Evolutionary conservation across 2,113 vertebrate species (phyloP).

Genomic region (Apodemus sylvaticus): DNA sequence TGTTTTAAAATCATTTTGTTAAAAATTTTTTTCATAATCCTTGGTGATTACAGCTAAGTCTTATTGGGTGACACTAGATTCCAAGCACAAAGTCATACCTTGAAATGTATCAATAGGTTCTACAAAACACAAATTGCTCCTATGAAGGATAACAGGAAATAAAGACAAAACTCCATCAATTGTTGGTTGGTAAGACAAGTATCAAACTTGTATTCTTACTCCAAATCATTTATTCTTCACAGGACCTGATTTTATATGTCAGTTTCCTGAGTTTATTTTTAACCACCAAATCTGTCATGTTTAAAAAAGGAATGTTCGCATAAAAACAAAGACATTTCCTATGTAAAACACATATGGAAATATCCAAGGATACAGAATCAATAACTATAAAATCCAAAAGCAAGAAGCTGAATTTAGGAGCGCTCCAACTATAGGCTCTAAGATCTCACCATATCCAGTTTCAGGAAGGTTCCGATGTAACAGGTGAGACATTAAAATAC

Average conservation of each 20-base stretch:
- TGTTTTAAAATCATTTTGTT: no score
- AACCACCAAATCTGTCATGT: not conserved
- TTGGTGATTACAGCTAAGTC: not conserved
- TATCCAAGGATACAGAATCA: not conserved
- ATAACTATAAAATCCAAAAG: not conserved
- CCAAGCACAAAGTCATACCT: not conserved
- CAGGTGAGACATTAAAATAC: not conserved
- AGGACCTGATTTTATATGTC: not conserved
- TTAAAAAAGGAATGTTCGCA: not conserved
- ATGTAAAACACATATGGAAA: not conserved
- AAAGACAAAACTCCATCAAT: not conserved
- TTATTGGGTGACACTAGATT: not conserved
- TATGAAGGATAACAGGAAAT: not conserved
- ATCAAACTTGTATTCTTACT: not conserved
- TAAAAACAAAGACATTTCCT: not conserved
- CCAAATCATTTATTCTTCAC: not conserved
- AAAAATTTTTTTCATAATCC: not conserved
- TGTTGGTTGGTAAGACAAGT: not conserved
- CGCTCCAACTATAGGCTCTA: not conserved
- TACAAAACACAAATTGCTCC: not conserved
- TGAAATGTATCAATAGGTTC: not conserved
- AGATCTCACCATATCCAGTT: not conserved
- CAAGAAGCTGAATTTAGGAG: not conserved
- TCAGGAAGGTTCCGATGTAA: not conserved
- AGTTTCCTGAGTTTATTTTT: not conserved